Percentiles rank a stretch among this genome's conserved stretches.
Evolutionary conservation across 2,113 vertebrate genomes (phyloP).

Genomic region (Sarotherodon lohbergeri): DNA sequence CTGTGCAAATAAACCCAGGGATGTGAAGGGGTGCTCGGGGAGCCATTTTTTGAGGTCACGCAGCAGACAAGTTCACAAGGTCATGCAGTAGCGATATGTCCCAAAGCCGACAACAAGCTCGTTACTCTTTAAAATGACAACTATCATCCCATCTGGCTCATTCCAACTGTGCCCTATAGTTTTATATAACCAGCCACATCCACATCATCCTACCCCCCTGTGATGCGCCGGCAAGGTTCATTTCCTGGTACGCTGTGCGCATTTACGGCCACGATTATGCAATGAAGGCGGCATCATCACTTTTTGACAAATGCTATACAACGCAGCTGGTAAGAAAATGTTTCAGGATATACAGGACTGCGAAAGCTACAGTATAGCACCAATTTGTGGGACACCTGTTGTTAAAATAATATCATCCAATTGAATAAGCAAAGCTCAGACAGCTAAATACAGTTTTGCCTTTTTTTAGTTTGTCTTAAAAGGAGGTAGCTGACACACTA

Average conservation of each 20-base stretch:
- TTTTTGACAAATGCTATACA: neutral
- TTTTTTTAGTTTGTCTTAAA: neutral
- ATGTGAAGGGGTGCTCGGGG: conserved; percentile 36
- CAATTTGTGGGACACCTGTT: conserved; percentile 7
- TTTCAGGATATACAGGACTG: neutral
- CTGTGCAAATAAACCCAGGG: conserved; percentile 15
- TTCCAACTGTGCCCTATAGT: conserved; percentile 30
- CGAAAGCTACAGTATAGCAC: neutral
- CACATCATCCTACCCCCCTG: conserved; percentile 30
- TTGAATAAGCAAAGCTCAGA: neutral
- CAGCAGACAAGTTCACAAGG: conserved; percentile 50
- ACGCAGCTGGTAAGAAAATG: neutral
- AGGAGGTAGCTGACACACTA: neutral
- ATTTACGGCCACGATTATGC: conserved; percentile 54
- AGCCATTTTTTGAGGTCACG: neutral
- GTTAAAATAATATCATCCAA: neutral
- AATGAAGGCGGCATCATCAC: conserved; percentile 5
- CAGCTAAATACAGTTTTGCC: neutral
- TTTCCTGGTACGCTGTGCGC: conserved; percentile 46
- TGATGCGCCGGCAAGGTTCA: conserved; percentile 35
- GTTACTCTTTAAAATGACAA: conserved; percentile 38
- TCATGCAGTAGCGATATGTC: conserved; percentile 27
- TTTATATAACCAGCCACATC: conserved; percentile 58
- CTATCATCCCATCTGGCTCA: conserved; percentile 14
- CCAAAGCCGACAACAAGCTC: neutral